A percentile compares a stretch with the other conserved stretches of the same genome.
Evolutionary conservation across 2,888 invertebrate genomes (phyloP).

Genomic region (Sialis lutaria): DNA sequence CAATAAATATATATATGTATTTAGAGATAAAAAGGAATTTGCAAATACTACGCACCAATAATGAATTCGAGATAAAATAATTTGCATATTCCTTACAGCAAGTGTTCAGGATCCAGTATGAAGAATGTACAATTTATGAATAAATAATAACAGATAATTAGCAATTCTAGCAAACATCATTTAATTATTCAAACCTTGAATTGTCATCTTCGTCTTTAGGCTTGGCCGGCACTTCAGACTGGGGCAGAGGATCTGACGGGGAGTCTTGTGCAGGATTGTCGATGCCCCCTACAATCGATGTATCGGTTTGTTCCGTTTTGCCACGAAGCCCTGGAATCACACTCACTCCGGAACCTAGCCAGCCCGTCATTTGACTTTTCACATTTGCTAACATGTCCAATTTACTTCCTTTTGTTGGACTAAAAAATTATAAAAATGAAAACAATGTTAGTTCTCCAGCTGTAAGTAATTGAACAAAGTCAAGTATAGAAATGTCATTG

Average conservation of each 20-base stretch:
- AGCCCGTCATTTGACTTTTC: constrained; percentile 72
- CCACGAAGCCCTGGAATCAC: constrained; percentile 59
- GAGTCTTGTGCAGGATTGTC: constrained; percentile 27
- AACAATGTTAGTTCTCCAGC: no score
- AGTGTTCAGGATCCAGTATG: no score
- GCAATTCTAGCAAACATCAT: not conserved
- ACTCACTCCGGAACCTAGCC: constrained; percentile 57
- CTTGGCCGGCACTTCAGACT: constrained; percentile 17
- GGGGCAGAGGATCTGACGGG: constrained; percentile 20
- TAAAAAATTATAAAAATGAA: constrained; percentile 20
- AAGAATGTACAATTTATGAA: no score
- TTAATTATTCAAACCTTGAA: constrained; percentile 43
- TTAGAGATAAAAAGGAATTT: no score
- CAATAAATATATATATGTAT: no score
- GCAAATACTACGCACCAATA: no score
- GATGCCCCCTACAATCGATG: constrained; percentile 26
- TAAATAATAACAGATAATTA: no score
- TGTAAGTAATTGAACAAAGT: no score
- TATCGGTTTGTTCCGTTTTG: constrained; percentile 27
- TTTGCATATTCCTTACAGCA: not conserved
- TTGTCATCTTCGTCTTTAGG: constrained; percentile 72
- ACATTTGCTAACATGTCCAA: constrained; percentile 74
- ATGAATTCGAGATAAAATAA: not conserved
- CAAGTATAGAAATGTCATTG: no score
- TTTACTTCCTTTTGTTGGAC: constrained; percentile 56